A percentile compares a stretch with the other conserved stretches of the same genome.
These are phyloP conservation scores for Ornithoptera priamus DNA, from an alignment of 2,888 invertebrate species.

Conservation along the genomic window DNA sequence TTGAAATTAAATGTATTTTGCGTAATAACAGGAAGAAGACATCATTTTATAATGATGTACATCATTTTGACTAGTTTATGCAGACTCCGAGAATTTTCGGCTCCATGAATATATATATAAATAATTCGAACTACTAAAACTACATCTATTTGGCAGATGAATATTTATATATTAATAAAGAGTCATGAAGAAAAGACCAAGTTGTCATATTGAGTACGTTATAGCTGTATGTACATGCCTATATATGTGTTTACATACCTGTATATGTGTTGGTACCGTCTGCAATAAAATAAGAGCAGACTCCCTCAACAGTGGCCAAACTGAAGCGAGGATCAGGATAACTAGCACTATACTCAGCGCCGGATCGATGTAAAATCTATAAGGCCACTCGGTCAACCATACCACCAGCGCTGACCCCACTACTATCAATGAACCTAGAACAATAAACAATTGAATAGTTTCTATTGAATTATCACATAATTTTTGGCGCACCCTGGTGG, in stretches of 20 bases:
- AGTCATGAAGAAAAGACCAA: conserved; percentile 24
- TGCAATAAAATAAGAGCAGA: conserved; percentile 97
- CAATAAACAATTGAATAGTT: conserved; percentile 48
- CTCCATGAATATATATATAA: no score
- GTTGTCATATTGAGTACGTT: not conserved
- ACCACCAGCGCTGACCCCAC: conserved; percentile 90
- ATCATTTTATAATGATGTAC: no score
- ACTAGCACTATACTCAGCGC: conserved; percentile 94
- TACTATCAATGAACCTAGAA: conserved; percentile 91
- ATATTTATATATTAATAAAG: no score
- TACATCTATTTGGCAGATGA: no score
- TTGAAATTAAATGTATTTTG: not conserved
- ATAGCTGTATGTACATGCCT: conserved; percentile 66
- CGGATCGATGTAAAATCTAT: conserved; percentile 95
- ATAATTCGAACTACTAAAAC: no score
- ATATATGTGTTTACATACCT: conserved; percentile 87
- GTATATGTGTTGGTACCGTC: conserved; percentile 98
- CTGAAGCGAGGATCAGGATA: conserved; percentile 90
- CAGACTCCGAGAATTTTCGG: no score
- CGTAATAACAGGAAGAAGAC: no score
- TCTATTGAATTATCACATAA: not conserved
- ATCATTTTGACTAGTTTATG: no score
- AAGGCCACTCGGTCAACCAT: conserved; percentile 90
- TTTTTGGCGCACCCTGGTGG: no score
- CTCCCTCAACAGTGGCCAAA: conserved; percentile 95